Conservation (phyloP, 2,888 invertebrate genomes). For the Trilocha varians region DNA sequence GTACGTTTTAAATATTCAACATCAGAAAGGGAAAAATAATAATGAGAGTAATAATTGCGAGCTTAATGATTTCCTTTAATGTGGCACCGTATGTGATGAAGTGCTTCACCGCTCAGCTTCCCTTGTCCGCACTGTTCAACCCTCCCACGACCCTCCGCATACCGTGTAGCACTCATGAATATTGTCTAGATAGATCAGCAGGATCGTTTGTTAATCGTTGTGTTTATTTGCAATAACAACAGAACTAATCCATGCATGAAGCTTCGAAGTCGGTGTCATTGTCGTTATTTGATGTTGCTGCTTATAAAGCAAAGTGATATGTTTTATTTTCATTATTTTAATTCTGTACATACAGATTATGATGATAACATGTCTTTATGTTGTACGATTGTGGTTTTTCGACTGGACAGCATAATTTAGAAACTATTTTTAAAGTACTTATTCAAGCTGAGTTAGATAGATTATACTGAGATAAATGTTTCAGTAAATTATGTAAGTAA, state of each 20-base stretch:
- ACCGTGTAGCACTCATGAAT: constrained; percentile 64
- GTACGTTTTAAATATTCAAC: too few species aligned
- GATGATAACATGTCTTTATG: too few species aligned
- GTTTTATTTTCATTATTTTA: neutral
- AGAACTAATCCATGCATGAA: constrained; percentile 49
- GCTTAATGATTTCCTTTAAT: constrained; percentile 2
- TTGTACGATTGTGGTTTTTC: too few species aligned
- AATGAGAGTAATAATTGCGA: neutral
- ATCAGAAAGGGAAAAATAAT: neutral
- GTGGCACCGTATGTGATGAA: constrained; percentile 35
- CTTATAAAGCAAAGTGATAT: constrained; percentile 13
- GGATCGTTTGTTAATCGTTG: constrained; percentile 29
- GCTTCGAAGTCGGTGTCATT: constrained; percentile 45
- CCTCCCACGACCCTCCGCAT: constrained; percentile 29
- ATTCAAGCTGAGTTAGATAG: too few species aligned
- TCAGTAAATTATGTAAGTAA: too few species aligned
- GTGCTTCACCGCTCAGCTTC: constrained; percentile 48
- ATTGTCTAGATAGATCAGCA: constrained; percentile 24
- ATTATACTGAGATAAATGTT: too few species aligned
- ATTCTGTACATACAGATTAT: too few species aligned
- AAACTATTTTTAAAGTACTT: too few species aligned
- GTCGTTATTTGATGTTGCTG: constrained; percentile 53
- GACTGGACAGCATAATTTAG: too few species aligned
- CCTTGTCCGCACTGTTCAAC: constrained; percentile 13
- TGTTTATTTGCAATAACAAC: constrained; percentile 19